These are phyloP conservation scores for Pontoporia blainvillei DNA, from an alignment of 2,113 vertebrate genomes.

Conservation along the genomic window DNA sequence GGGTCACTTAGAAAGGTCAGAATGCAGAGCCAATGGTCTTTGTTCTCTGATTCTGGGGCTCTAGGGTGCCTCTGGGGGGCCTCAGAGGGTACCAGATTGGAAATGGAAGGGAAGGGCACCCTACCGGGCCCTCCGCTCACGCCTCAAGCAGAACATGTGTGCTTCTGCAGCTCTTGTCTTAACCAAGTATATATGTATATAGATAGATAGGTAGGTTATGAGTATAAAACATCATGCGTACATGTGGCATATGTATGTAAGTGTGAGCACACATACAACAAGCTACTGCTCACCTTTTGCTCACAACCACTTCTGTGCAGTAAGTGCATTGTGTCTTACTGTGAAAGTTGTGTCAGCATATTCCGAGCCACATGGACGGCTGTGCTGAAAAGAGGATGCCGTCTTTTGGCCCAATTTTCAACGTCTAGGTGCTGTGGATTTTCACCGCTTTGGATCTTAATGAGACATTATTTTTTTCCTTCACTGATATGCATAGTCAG, in stretches of 20 bases:
- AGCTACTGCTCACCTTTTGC: neutral
- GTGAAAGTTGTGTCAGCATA: neutral
- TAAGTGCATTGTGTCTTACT: neutral
- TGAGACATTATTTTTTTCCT: conserved; percentile 62
- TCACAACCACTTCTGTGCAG: no score
- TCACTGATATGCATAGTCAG: conserved; percentile 78
- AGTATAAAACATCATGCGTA: neutral
- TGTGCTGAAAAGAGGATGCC: neutral
- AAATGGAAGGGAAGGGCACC: neutral
- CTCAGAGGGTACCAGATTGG: neutral
- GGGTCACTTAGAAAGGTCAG: neutral
- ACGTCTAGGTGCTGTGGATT: neutral
- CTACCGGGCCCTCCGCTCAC: rapidly evolving
- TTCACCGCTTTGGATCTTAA: conserved; percentile 56
- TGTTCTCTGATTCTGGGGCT: neutral
- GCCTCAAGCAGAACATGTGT: neutral
- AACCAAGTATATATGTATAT: neutral
- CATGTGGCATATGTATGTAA: neutral
- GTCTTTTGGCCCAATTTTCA: neutral
- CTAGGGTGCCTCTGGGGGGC: rapidly evolving
- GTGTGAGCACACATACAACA: no score
- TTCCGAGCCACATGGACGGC: neutral
- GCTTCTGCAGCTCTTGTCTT: neutral
- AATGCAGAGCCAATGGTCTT: no score
- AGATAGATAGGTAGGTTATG: neutral